Evolutionary conservation across 37 sponge, comb jelly and placozoan genomes (phyloP).

Genomic region (Ephydatia muelleri): DNA sequence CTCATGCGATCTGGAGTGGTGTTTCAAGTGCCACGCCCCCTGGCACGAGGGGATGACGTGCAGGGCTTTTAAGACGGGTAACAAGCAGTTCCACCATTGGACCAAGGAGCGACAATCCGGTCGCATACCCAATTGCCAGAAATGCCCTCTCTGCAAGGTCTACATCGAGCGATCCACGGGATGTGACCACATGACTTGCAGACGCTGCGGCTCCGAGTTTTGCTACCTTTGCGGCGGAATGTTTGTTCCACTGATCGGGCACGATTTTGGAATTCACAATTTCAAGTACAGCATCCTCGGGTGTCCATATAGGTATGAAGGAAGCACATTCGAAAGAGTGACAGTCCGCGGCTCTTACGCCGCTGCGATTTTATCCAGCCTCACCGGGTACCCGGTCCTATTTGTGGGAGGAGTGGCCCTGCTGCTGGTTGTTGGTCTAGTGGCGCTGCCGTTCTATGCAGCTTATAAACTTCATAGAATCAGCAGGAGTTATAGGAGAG

Average conservation of each 20-base stretch:
- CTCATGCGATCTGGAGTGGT: slow-evolving; percentile 66
- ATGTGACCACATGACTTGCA: slow-evolving; percentile 86
- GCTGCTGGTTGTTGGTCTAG: slow-evolving; percentile 43
- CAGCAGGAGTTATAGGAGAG: no score
- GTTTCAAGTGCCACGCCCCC: slow-evolving; percentile 85
- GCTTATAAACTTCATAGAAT: slow-evolving; percentile 44
- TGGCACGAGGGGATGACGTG: slow-evolving; percentile 76
- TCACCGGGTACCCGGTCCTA: slow-evolving; percentile 53
- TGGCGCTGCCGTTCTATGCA: slow-evolving; percentile 61
- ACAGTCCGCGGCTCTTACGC: slow-evolving; percentile 45
- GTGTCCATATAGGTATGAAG: slow-evolving; percentile 58
- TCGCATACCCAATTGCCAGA: slow-evolving; percentile 69
- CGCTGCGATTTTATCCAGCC: slow-evolving; percentile 22
- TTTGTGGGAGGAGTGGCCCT: slow-evolving; percentile 45
- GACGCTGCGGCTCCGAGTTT: slow-evolving; percentile 59
- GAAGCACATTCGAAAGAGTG: slow-evolving; percentile 17
- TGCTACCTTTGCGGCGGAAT: slow-evolving; percentile 82
- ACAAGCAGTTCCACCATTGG: slow-evolving; percentile 67
- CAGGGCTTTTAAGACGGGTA: slow-evolving; percentile 45
- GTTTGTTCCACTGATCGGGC: slow-evolving; percentile 4
- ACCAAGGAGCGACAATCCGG: slow-evolving; percentile 1
- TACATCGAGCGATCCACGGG: slow-evolving; percentile 78
- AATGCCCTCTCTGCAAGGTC: slow-evolving; percentile 73
- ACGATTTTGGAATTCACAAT: slow-evolving; percentile 65
- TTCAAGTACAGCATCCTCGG: slow-evolving; percentile 41